A percentile compares a stretch with the other conserved stretches of the same genome.
phyloP scores from a whole-genome alignment of 2,113 vertebrate species.

The Callochromis pleurospilus region DNA sequence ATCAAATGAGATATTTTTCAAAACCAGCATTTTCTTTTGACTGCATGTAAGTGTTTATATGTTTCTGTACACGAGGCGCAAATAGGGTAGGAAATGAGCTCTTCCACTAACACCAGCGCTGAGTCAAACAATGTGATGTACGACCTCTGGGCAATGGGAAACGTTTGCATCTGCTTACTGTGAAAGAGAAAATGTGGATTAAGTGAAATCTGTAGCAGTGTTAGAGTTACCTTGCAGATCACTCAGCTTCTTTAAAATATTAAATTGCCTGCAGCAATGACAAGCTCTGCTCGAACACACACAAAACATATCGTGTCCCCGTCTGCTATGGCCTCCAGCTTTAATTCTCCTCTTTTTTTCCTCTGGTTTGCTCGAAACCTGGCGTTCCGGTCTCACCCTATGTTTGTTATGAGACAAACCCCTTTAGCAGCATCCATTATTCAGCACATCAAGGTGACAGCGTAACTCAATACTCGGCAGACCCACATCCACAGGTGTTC shows the following conservation, averaged over 20 bases:
- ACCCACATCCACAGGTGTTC: not conserved
- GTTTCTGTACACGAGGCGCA: not conserved
- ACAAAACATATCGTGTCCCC: not conserved
- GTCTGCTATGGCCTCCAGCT: not conserved
- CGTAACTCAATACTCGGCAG: conserved; percentile 10
- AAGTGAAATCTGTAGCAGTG: not conserved
- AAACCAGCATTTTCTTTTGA: not conserved
- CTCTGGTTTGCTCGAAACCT: not conserved
- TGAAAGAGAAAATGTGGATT: not conserved
- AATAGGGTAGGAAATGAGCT: not conserved
- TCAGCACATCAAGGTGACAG: not conserved
- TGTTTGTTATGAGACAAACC: not conserved
- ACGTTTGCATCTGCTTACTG: not conserved
- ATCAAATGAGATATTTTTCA: not conserved
- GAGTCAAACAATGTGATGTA: not conserved
- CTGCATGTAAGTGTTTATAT: accelerated
- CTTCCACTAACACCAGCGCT: not conserved
- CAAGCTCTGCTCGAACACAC: not conserved
- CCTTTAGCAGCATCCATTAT: conserved; percentile 34
- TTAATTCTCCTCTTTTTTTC: not conserved
- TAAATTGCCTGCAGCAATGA: not conserved
- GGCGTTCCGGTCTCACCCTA: not conserved
- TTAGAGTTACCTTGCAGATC: not conserved
- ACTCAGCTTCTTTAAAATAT: not conserved
- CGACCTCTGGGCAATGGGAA: not conserved